Evolutionary conservation across 1,140 invertebrate species (phyloP).

Genomic region (Temnothorax nylanderi): DNA sequence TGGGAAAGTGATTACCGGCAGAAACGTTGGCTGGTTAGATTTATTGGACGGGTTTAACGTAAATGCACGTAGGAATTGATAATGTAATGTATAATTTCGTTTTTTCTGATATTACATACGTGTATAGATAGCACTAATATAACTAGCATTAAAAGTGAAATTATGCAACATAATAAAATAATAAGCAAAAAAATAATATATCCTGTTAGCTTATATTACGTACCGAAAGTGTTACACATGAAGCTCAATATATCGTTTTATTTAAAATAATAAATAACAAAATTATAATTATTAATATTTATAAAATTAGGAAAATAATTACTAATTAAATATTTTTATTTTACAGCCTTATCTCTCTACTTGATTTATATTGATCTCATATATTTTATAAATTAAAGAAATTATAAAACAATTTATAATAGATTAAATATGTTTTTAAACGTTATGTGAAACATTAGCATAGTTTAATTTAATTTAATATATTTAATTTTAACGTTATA

Average conservation of each 20-base stretch:
- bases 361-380: not conserved
- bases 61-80: constrained; percentile 43
- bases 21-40: not conserved
- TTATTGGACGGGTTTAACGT: constrained; percentile 42
- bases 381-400: not conserved
- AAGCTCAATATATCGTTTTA: not conserved
- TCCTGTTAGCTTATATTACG: not conserved
- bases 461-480: not conserved
- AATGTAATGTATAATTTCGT: constrained; percentile 3
- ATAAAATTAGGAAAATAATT: not conserved
- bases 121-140: not conserved
- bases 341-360: not conserved
- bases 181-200: not conserved
- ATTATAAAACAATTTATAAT: not conserved
- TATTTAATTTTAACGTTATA: not conserved
- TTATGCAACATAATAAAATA: not conserved
- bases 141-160: not conserved
- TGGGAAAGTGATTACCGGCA: constrained; percentile 77
- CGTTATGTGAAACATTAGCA: not conserved
- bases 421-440: not conserved
- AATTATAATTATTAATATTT: not conserved
- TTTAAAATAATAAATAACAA: not conserved
- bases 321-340: not conserved
- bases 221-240: not conserved
- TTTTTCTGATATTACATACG: constrained; percentile 6